These are phyloP conservation scores for Micoletzkya japonica DNA, from an alignment of 2,888 invertebrate species.

Conservation along the genomic window DNA sequence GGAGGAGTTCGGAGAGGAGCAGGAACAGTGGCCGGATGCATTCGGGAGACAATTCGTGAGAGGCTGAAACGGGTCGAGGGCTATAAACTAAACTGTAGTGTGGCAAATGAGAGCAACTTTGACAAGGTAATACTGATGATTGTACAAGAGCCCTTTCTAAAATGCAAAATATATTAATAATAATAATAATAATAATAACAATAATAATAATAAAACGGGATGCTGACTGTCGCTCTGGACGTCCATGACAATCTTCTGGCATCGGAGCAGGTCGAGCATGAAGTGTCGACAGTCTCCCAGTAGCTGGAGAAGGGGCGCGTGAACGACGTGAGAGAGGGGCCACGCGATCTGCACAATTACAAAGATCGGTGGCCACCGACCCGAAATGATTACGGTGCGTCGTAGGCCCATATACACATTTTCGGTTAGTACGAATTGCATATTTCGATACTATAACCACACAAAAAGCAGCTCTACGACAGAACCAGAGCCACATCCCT, in stretches of 20 bases:
- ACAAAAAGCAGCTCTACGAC: too few species aligned
- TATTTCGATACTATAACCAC: too few species aligned
- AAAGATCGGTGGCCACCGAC: too few species aligned
- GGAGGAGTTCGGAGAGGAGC: slow-evolving; percentile 11
- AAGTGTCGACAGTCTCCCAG: slow-evolving; percentile 12
- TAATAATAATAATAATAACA: background rate
- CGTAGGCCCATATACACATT: too few species aligned
- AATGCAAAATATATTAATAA: background rate
- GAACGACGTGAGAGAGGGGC: slow-evolving; percentile 15
- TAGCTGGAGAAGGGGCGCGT: slow-evolving; percentile 1
- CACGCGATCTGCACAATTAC: slow-evolving; percentile 8
- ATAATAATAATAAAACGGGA: background rate
- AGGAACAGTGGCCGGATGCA: slow-evolving; percentile 13
- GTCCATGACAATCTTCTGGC: slow-evolving; percentile 23
- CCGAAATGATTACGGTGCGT: too few species aligned
- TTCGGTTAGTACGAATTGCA: too few species aligned
- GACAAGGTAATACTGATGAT: too few species aligned
- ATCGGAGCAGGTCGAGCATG: slow-evolving; percentile 21
- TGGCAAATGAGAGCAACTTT: background rate
- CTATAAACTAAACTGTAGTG: too few species aligned
- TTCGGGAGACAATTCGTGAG: slow-evolving; percentile 7
- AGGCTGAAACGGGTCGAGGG: background rate
- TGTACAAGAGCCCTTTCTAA: too few species aligned
- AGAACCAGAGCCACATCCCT: too few species aligned
- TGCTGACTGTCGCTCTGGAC: slow-evolving; percentile 21